These are phyloP conservation scores for Limosa lapponica DNA, from an alignment of 2,797 vertebrate genomes.

Conservation along the genomic window DNA sequence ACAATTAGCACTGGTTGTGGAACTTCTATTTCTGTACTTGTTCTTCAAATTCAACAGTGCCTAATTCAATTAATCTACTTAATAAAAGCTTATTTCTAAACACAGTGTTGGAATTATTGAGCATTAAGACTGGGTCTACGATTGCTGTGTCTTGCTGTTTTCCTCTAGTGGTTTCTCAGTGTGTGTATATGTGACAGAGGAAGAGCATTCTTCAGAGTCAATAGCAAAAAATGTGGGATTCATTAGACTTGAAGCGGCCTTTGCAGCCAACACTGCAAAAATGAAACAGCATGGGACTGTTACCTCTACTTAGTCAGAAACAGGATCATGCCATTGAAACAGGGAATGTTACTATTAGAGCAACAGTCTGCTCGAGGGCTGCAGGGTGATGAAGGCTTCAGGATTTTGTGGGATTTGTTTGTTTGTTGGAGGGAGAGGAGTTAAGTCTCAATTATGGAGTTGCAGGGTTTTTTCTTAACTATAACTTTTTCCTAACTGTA, in stretches of 20 bases:
- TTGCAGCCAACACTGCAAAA: background rate
- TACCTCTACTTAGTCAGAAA: background rate
- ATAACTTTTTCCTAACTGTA: background rate
- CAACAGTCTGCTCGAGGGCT: background rate
- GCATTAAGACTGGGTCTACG: background rate
- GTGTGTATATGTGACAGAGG: fast-evolving
- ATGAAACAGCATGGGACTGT: fast-evolving
- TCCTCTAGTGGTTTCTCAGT: background rate
- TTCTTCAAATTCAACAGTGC: background rate
- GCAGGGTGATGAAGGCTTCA: background rate
- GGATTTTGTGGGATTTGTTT: background rate
- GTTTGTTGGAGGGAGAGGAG: too few species aligned
- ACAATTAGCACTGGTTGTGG: background rate
- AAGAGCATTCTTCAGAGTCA: background rate
- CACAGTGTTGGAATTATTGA: background rate
- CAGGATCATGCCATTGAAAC: background rate
- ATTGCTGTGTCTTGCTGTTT: background rate
- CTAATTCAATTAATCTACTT: background rate
- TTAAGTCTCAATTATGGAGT: background rate
- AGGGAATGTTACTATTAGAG: background rate
- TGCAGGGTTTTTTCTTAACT: background rate
- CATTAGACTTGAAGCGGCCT: background rate
- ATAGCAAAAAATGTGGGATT: background rate
- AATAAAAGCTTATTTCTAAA: conserved; percentile 55
- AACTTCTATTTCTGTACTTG: background rate